Evolutionary conservation across 2,888 invertebrate species (phyloP), one percentile per base, ranked within the genome.

Genomic region (Agrochola lychnidis): DNA sequence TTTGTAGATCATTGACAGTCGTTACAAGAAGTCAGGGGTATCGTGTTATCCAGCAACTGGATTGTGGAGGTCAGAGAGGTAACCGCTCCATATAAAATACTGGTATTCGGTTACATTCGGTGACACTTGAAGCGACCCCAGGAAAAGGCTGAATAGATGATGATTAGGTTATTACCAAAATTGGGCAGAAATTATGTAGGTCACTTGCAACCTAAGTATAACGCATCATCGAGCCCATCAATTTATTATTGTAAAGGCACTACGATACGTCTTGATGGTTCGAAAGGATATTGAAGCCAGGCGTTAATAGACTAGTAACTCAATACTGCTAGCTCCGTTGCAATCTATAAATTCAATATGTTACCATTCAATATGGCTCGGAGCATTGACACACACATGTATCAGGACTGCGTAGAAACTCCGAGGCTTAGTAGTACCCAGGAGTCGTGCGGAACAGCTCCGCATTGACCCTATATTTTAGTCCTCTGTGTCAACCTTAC

Each of bases 341-440:
- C 73, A 73, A 82, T 82, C 79, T 82, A 76, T 82, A 82, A 79
- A 82, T 82, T 68, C 83, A 76, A 76, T 73, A 80, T 68, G 76
- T 74, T 82, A 63, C 82, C 68, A 51, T 80, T 76, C 76, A 80
- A 69, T 83, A 83, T 68, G 63, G 68, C 70, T 70, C 7, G 16
- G 67, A 45, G 56, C 73, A 73, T 66, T 72, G 51, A 71, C 56
- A 70, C 57, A 72, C 48, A 72, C 48, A 59, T 45, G 48, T 63
- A 70, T 48, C 36, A 57, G 14, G 14, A 30, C 59, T 76, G 62
- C 62, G 62, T 76, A 48, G 76, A 66, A 72, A 79, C 57, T 78
- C 53, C 19, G 48, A 57, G 56, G 10, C 22, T 36, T 36, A 36
- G 36, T 30, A 9, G 36, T n/a, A 69, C 19, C 3, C 22, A 16